Base-by-base conservation (phyloP, 2,888 invertebrate genomes). In the Ferdinandea cuprea region DNA sequence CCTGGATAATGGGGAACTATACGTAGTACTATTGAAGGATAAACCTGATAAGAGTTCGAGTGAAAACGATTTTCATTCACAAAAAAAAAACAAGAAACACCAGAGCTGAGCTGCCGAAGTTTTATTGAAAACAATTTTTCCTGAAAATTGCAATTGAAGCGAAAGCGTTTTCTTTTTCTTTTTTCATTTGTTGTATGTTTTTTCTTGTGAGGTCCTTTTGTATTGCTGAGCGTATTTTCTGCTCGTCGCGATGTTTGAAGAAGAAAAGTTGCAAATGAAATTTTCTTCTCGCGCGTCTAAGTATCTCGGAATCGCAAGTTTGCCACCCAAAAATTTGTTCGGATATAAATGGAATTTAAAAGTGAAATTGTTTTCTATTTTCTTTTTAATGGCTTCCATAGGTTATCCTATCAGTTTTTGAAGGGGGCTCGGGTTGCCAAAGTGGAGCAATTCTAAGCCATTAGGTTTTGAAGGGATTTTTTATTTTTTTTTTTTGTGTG, bases 91-190 rank as follows among this genome's bases (percentile, higher is more conserved):
- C 2, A 5, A 25, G 5, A 25, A 25, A 25, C 2, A 25, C 2
- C 25, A 11, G 11, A 8, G 19, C 19, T 13, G n/a, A 30, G 48
- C 52, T 66, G 66, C 35, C 40, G 42, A 66, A 54, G 35, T 69
- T 69, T 69, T 58, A 77, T 81, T 77, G 81, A 77, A 72, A 59
- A 77, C 77, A 81, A 81, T 81, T 81, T 81, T 66, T 66, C 66
- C 54, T 17, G 77, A 61, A 81, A 81, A 81, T 81, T 77, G 81
- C 77, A 81, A 81, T 65, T 44, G 65, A 40, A 13, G 42, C 28
- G 63, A 61, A 72, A 65, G 58, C 52, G 44, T 46, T 61, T 59
- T 30, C 35, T 59, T 56, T 50, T 37, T 63, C 25, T 32, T 63
- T n/a, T 25, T 9, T 25, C 25, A 11, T 21, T 1, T 13, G 40